These are phyloP conservation scores for Halictus ligatus DNA, from an alignment of 2,888 invertebrate genomes.

Conservation along the genomic window DNA sequence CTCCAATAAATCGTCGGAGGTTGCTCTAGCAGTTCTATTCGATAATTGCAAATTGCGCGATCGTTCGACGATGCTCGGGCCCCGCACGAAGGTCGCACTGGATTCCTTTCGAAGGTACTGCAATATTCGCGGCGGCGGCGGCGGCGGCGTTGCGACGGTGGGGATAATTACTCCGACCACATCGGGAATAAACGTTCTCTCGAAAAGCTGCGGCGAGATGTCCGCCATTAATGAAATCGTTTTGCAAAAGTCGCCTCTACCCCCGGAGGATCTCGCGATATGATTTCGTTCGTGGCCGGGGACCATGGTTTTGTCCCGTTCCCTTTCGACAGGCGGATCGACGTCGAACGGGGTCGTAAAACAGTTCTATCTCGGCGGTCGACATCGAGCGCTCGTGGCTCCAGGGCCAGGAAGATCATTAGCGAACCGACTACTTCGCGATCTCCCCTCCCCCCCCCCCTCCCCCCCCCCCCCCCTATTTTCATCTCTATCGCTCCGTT, in stretches of 20 bases:
- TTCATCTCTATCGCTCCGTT: constrained; percentile 25
- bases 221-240: constrained; percentile 34
- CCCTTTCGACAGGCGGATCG: constrained; percentile 29
- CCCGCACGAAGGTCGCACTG: background rate
- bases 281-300: background rate
- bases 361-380: constrained; percentile 45
- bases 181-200: constrained; percentile 31
- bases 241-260: constrained; percentile 19
- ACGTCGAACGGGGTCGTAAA: constrained; percentile 48
- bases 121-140: background rate
- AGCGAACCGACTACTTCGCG: constrained; percentile 42
- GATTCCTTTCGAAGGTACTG: constrained; percentile 27
- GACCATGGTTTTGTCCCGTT: constrained; percentile 13
- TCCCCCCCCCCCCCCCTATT: background rate
- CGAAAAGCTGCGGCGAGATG: constrained; percentile 40
- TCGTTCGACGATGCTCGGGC: constrained; percentile 11
- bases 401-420: constrained; percentile 52
- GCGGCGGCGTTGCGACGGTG: background rate
- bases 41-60: constrained; percentile 7
- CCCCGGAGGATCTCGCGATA: background rate
- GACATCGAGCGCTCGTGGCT: constrained; percentile 41
- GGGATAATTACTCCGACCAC: constrained; percentile 38
- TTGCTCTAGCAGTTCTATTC: constrained; percentile 17
- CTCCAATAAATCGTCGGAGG: background rate
- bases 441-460: background rate